Base-by-base conservation (phyloP, 2,888 invertebrate genomes). In the Apodemia zela region DNA sequence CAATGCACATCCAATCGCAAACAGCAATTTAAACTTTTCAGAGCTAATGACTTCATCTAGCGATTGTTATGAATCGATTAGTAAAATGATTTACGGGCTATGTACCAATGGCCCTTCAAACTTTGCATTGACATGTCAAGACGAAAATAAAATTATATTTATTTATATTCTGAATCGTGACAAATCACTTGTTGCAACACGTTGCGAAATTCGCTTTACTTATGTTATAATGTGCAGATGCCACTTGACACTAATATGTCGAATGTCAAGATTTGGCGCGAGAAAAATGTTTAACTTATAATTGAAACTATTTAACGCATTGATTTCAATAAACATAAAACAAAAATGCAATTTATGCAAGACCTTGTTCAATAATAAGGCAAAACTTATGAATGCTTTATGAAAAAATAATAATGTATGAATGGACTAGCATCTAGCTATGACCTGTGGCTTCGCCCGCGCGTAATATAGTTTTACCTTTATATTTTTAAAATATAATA, bases 201-300 rank as follows among this genome's bases (percentile, higher is more conserved):
- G 33, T 67, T 67, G 58, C 64, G 57, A 64, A 68, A 72, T 57
- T 47, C 45, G 25, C 64, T 63, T 60, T 15, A 61, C 57, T 64
- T 67, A 54, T 15, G n/a, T 66, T 68, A 69, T 69, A 69, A 61
- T 68, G 62, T 65, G 57, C 21, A 63, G 67, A 65, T 63, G 66
- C 61, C 69, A 67, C 72, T 72, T 73, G 72, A 72, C 74, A 73
- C 72, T 69, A 69, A 69, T 71, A 63, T 73, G 67, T 67, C 62
- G 45, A 63, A 68, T 64, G 47, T 65, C 62, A 62, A 65, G 63
- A 62, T 67, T 60, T 51, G 47, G 61, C 67, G 25, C 65, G 64
- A 65, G 63, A 65, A 65, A 58, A 61, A 62, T 66, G 67, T 66
- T 69, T 70, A 71, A 69, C 67, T 21, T 60, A 49, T 15, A 18